Percentiles rank a stretch among this genome's conserved stretches.
Evolutionary conservation across 2,797 vertebrate genomes (phyloP).

Genomic region (Zalophus californianus): DNA sequence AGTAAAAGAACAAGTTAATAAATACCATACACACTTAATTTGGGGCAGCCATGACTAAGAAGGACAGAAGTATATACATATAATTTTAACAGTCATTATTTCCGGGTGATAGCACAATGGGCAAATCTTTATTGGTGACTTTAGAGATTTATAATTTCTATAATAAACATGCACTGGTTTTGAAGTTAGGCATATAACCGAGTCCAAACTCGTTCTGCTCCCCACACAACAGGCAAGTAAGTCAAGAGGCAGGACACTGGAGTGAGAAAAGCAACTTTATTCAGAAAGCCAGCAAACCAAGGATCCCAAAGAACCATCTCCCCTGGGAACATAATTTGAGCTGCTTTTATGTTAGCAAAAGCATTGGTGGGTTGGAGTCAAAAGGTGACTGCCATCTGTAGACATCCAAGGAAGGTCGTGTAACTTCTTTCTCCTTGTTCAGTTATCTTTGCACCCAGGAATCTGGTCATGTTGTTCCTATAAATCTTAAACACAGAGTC

Average conservation of each 20-base stretch:
- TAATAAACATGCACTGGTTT: neutral
- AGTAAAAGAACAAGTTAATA: neutral
- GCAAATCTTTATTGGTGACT: neutral
- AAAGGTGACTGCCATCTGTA: neutral
- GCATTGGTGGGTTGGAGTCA: neutral
- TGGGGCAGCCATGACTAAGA: neutral
- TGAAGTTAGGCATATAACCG: neutral
- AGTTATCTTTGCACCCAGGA: neutral
- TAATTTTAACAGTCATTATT: neutral
- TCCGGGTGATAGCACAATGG: neutral
- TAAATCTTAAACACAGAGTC: neutral
- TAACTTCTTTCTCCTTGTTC: neutral
- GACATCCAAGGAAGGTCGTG: neutral
- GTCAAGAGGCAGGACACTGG: neutral
- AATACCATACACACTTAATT: neutral
- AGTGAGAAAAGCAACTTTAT: neutral
- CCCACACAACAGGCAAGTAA: neutral
- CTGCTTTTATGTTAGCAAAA: neutral
- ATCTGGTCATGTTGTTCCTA: neutral
- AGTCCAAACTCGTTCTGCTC: neutral
- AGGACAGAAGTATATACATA: neutral
- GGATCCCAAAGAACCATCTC: neutral
- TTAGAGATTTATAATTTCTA: neutral
- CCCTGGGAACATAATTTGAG: neutral
- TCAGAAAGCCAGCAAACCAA: neutral